Base-by-base conservation (phyloP, 1,140 invertebrate genomes). In the Papilio helenus region DNA sequence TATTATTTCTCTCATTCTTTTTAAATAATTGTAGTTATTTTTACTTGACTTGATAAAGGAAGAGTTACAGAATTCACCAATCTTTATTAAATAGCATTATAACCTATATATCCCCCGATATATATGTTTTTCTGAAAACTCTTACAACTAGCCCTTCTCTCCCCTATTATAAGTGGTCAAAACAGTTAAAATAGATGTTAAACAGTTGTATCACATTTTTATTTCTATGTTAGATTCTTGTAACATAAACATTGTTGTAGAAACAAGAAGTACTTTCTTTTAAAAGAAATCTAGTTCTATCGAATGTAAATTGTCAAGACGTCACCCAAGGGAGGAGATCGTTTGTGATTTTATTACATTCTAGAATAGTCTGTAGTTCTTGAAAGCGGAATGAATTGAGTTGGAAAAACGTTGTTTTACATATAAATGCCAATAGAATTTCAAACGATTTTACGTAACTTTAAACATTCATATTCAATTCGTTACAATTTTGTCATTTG, bases 381-480 rank as follows among this genome's bases (percentile, higher is more conserved):
- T 29, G 23, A 34, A 68, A 68, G 26, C 8, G 12, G 23, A 29
- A 29, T 68, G 61, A 68, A 68, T 26, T 26, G 58, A 26, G 58
- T 61, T 68, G 61, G 61, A 68, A 29, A 29, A 68, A 68, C 61
- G 5, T 5, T 68, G 61, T 68, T 68, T 68, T 29, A 68, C 61
- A 68, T 68, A 68, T 68, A 68, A 68, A 68, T 68, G 61, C 23
- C 26, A 68, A 68, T 68, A 34, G 26, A 68, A 68, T 29, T 68
- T 29, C 61, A 68, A 68, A 68, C 34, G 12, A 34, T 46, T 9
- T 26, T 61, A 68, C 26, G 5, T 29, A 61, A 61, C 26, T 68
- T 68, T 68, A 29, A 29, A 68, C 5, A 29, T 29, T 7, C 23
- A 42, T 42, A 55, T 55, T 55, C 5, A 55, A 55, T 20, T 55